phyloP scores from a whole-genome alignment of 1,140 invertebrate species.

The Drosophila murphyi region DNA sequence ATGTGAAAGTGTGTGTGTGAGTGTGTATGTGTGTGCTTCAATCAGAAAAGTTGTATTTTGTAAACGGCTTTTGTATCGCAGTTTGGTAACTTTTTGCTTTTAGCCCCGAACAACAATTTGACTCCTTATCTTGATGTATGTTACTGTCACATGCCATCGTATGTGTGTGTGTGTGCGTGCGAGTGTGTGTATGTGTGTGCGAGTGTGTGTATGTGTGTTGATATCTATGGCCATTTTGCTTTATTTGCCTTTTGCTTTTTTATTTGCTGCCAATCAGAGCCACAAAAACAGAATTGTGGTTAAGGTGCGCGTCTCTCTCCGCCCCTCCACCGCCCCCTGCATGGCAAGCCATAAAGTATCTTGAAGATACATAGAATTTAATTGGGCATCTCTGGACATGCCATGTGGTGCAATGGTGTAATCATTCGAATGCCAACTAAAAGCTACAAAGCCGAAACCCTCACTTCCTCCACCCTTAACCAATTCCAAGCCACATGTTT shows the following conservation, averaged over 20 bases:
- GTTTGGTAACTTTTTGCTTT: constrained; percentile 40
- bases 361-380: constrained; percentile 60
- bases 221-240: background rate
- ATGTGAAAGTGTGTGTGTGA: constrained; percentile 22
- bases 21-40: constrained; percentile 51
- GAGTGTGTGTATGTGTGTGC: constrained; percentile 5
- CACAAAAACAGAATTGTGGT: constrained; percentile 46
- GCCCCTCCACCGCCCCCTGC: background rate
- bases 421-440: constrained; percentile 12
- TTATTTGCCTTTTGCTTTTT: constrained; percentile 43
- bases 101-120: constrained; percentile 30
- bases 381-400: constrained; percentile 38
- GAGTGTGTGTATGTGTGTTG: too few species aligned
- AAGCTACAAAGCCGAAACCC: constrained; percentile 18
- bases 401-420: constrained; percentile 19
- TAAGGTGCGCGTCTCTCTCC: constrained; percentile 37
- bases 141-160: constrained; percentile 58
- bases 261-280: constrained; percentile 70
- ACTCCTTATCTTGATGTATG: constrained; percentile 60
- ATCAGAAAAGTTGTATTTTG: constrained; percentile 72
- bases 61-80: constrained; percentile 58
- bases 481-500: background rate
- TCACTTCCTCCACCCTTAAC: background rate
- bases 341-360: constrained; percentile 64
- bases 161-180: constrained; percentile 4